Evolutionary conservation across 1,140 invertebrate genomes (phyloP).

Genomic region (Hirudo medicinalis): DNA sequence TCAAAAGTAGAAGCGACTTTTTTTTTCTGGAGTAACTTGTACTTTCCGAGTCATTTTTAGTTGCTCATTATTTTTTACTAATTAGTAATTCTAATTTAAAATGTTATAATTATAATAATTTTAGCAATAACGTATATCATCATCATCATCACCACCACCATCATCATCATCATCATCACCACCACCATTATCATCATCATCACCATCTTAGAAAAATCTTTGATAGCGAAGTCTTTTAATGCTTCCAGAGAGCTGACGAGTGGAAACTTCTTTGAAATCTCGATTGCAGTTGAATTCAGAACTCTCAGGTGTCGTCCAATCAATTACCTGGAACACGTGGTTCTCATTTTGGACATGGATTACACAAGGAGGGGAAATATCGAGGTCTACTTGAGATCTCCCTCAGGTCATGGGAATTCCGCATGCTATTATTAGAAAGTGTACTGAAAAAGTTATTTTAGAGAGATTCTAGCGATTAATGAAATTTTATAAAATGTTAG

Average conservation of each 20-base stretch:
- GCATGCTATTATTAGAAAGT: neutral
- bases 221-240: neutral
- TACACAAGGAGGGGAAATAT: slow-evolving; percentile 60
- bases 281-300: slow-evolving; percentile 35
- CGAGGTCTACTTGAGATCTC: slow-evolving; percentile 18
- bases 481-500: neutral
- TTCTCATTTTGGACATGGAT: slow-evolving; percentile 84
- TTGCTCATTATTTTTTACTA: too few relatives aligned
- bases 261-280: neutral
- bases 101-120: too few relatives aligned
- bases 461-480: neutral
- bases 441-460: too few relatives aligned
- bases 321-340: slow-evolving; percentile 89
- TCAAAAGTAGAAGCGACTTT: too few relatives aligned
- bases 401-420: neutral
- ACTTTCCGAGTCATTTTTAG: too few relatives aligned
- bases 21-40: too few relatives aligned
- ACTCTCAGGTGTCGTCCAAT: slow-evolving; percentile 58
- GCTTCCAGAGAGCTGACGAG: neutral
- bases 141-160: too few relatives aligned
- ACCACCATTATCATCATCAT: too few relatives aligned
- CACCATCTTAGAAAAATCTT: neutral
- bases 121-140: too few relatives aligned
- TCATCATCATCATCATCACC: too few relatives aligned
- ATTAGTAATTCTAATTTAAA: too few relatives aligned